A percentile compares a stretch with the other conserved stretches of the same genome.
These are phyloP conservation scores for Moxostoma hubbsi DNA, from an alignment of 2,797 vertebrate genomes.

Conservation along the genomic window DNA sequence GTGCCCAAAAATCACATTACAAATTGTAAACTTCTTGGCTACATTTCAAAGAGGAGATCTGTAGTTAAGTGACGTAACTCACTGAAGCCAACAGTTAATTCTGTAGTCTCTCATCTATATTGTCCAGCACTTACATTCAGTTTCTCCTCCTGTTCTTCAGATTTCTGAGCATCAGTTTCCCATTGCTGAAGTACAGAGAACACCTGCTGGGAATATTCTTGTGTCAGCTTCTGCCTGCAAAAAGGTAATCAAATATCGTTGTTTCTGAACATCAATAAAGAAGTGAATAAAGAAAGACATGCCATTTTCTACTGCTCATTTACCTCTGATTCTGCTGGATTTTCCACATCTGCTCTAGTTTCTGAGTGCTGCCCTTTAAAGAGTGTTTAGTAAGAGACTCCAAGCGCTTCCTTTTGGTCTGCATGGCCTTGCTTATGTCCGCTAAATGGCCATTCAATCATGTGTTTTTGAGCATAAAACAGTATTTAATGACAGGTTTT, in stretches of 20 bases:
- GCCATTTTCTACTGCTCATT: neutral
- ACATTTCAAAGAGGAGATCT: neutral
- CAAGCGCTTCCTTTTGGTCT: slow-evolving; percentile 88
- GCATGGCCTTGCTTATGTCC: slow-evolving; percentile 89
- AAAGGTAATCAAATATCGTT: slow-evolving; percentile 37
- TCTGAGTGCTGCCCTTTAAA: slow-evolving; percentile 89
- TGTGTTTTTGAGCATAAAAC: neutral
- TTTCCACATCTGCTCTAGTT: slow-evolving; percentile 92
- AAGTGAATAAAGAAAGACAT: neutral
- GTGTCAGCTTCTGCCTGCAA: slow-evolving; percentile 86
- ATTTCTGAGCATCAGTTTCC: slow-evolving; percentile 86
- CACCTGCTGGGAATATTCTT: slow-evolving; percentile 90
- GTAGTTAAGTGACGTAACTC: neutral
- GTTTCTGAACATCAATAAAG: neutral
- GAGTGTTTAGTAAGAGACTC: slow-evolving; percentile 89
- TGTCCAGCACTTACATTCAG: slow-evolving; percentile 78
- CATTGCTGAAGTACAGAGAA: slow-evolving; percentile 86
- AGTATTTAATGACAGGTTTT: neutral
- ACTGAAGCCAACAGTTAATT: neutral
- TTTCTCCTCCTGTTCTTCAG: slow-evolving; percentile 90
- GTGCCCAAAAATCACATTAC: too few species aligned
- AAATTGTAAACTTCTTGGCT: neutral
- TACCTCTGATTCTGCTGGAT: slow-evolving; percentile 85
- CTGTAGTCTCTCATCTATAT: neutral
- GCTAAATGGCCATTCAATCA: slow-evolving; percentile 67